Percentiles rank a stretch among this genome's conserved stretches.
Evolutionary conservation across 2,888 invertebrate species (phyloP).

Genomic region (Mallateleia sp.): DNA sequence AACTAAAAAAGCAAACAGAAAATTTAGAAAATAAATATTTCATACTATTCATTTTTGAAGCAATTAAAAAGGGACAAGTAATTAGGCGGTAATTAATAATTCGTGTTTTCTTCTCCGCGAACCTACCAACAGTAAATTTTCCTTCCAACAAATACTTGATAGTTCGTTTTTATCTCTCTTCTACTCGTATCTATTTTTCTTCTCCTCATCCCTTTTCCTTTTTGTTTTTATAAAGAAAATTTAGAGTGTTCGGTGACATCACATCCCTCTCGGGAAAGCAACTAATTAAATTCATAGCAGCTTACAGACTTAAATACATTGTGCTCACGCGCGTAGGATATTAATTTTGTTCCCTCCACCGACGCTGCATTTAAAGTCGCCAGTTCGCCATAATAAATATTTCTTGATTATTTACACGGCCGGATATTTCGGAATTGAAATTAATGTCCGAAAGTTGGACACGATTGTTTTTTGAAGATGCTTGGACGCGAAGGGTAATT

Average conservation of each 20-base stretch:
- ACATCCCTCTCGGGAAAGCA: constrained; percentile 19
- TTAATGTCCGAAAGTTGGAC: not conserved
- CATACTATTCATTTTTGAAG: too few relatives aligned
- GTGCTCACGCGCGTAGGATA: constrained; percentile 46
- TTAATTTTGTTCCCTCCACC: constrained; percentile 36
- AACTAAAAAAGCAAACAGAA: too few relatives aligned
- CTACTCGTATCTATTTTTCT: not conserved
- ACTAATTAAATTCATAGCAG: constrained; percentile 59
- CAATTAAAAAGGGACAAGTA: too few relatives aligned
- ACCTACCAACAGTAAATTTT: too few relatives aligned
- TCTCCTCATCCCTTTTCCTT: not conserved
- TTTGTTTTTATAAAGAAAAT: constrained; percentile 18
- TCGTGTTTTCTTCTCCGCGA: too few relatives aligned
- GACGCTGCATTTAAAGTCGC: constrained; percentile 14
- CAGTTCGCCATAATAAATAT: constrained; percentile 31
- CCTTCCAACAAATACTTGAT: too few relatives aligned
- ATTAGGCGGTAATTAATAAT: too few relatives aligned
- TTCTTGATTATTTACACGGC: constrained; percentile 26
- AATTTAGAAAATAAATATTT: too few relatives aligned
- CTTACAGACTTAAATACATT: constrained; percentile 47
- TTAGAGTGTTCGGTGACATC: constrained; percentile 25
- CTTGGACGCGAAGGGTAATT: too few relatives aligned
- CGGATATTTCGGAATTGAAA: not conserved
- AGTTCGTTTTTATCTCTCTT: too few relatives aligned
- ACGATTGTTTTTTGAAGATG: too few relatives aligned